Evolutionary conservation across 2,888 invertebrate species (phyloP), one percentile per base, ranked within the genome.

Genomic region (Mallateleia sp.): DNA sequence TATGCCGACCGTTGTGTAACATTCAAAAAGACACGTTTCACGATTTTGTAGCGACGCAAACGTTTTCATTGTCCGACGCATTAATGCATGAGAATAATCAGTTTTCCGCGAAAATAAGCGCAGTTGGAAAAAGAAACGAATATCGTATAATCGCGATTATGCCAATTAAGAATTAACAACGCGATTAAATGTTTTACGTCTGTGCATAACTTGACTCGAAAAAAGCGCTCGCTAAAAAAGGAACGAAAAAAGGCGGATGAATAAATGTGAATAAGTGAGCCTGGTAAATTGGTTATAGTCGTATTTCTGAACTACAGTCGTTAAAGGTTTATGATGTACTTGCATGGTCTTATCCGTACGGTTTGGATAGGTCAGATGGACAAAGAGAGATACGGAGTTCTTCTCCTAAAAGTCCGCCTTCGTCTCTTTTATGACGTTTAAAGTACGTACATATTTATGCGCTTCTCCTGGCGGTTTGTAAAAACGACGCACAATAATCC

Each of bases 261-360:
- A 83, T 77, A 84, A 87, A 84, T 66, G 81, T 34, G 84, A 84
- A 85, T 88, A 85, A 80, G 84, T 85, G 78, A 62, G 66, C 50
- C 64, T 69, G 85, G 69, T 78, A 82, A 81, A 88, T 88, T 88
- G 88, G 85, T 81, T 88, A 85, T 82, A 85, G 82, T 81, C 88
- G 88, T 85, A 88, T 88, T 88, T 79, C 85, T 78, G 84, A 87
- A 85, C 81, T 81, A 81, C 81, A 84, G 78, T 85, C 87, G 84
- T 87, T 87, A 87, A 87, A 87, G 69, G 72, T 88, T 88, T 88
- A 88, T 78, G 87, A 74, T 85, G 81, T 71, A 87, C 83, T 87
- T 80, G 87, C 79, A 77, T 67, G 80, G 84, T 80, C 79, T 80
- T 83, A 83, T 67, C 64, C 56, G 34, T 52, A 74, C 78, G 74